Evolutionary conservation across 2,888 invertebrate species (phyloP), one percentile per base, ranked within the genome.

Genomic region (Apotomis turbidana): DNA sequence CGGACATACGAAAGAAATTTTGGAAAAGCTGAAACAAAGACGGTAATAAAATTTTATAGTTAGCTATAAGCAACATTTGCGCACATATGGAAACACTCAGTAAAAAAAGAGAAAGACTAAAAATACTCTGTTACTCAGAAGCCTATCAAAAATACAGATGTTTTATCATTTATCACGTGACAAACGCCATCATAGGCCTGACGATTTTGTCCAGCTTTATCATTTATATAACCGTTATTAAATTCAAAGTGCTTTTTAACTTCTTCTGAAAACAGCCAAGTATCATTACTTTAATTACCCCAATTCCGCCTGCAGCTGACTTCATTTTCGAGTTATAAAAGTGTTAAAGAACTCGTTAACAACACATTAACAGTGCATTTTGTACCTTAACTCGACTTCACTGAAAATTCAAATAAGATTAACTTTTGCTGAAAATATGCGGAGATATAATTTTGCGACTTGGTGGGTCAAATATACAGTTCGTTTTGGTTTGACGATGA

Each of bases 341-440:
- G 68, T 68, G 68, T 44, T 68, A 44, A 27, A 59, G 15, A 68
- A 27, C 68, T 68, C 68, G 52, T 68, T 68, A 68, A 44, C n/a
- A 68, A 60, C 44, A 13, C 12, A 51, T 68, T 54, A 60, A 15
- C 15, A 41, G 9, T 68, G 54, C 15, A 54, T 60, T 60, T 68
- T 68, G 9, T 13, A 54, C 54, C 41, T 61, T 60, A 41, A 60
- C 5, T 27, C 54, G 3, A 0, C 27, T 27, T 15, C 3, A 9
- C 10, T 46, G n/a, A 54, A 54, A 54, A 12, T 36, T n/a, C 5
- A 60, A 46, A 60, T 61, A 9, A 12, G 12, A 5, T 49, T 27
- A 5, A 3, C 38, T 5, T n/a, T 58, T 1, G 9, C 6, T 8
- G 49, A 9, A 3, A 58, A n/a, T 27, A n/a, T 5, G n/a, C 5